A percentile compares a stretch with the other conserved stretches of the same genome.
These are phyloP conservation scores for Oncorhynchus masou DNA, from an alignment of 2,113 vertebrate species.

Conservation along the genomic window DNA sequence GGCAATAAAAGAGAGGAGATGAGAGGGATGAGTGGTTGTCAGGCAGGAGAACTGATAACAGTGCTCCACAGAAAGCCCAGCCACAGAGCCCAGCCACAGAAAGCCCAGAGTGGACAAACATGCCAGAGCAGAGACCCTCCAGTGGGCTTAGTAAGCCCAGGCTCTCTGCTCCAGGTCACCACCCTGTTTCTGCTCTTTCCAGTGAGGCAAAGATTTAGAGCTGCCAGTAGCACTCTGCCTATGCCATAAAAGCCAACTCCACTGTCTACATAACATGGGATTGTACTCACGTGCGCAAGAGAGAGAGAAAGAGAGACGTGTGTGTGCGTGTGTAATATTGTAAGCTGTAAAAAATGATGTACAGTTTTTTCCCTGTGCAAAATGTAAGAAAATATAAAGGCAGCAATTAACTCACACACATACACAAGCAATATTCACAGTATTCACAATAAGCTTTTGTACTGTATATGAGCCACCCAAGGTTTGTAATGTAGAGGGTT, in stretches of 20 bases:
- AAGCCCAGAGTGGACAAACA: not conserved
- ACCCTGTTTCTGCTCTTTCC: not conserved
- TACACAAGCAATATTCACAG: not conserved
- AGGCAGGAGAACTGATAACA: not conserved
- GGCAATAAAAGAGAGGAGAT: not conserved
- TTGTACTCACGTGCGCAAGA: not conserved
- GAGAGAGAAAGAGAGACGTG: not conserved
- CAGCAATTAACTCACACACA: not conserved
- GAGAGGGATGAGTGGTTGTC: constrained; percentile 1
- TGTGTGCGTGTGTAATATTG: not conserved
- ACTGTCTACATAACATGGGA: not conserved
- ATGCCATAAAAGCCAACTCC: not conserved
- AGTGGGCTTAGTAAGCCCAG: not conserved
- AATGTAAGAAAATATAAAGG: too few relatives aligned
- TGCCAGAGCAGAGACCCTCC: not conserved
- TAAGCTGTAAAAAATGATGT: not conserved
- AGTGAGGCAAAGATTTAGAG: not conserved
- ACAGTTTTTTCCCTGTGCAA: not conserved
- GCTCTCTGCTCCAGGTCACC: not conserved
- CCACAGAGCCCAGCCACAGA: too few relatives aligned
- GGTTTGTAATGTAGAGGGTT: not conserved
- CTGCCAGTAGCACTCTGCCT: not conserved
- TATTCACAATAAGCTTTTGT: not conserved
- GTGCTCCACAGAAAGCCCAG: not conserved
- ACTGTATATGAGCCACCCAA: not conserved